Percentiles rank a stretch among this genome's conserved stretches.
phyloP scores from a whole-genome alignment of 1,140 invertebrate genomes.

The Helicoverpa armigera region DNA sequence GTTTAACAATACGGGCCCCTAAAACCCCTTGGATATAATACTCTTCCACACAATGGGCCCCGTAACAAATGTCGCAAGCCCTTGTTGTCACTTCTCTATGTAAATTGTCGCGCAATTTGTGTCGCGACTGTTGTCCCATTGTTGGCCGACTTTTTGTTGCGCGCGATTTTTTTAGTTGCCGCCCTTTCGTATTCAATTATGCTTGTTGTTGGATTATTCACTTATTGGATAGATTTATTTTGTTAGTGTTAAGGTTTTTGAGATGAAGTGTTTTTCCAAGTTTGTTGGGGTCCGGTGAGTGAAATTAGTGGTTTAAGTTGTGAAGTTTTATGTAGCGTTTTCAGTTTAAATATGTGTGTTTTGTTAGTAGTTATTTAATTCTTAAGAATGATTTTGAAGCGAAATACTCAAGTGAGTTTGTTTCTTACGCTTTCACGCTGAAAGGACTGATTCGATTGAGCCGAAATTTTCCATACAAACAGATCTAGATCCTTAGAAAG shows the following conservation, averaged over 20 bases:
- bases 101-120: constrained; percentile 51
- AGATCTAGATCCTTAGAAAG: too few relatives aligned
- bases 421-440: too few relatives aligned
- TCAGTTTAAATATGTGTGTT: neutral
- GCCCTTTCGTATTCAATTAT: constrained; percentile 43
- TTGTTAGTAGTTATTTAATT: too few relatives aligned
- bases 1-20: constrained; percentile 13
- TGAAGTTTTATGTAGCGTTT: neutral
- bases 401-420: too few relatives aligned
- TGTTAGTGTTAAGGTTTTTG: neutral
- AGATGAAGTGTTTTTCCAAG: neutral
- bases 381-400: too few relatives aligned
- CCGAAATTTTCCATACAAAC: too few relatives aligned
- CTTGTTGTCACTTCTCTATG: constrained; percentile 49
- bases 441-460: too few relatives aligned
- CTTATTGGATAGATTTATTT: constrained; percentile 40
- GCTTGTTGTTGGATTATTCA: neutral
- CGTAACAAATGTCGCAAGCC: constrained; percentile 44
- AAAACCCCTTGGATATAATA: constrained; percentile 19
- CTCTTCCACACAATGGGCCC: constrained; percentile 41
- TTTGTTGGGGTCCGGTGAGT: too few relatives aligned
- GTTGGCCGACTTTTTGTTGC: constrained; percentile 46
- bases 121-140: constrained; percentile 37
- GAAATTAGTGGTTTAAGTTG: neutral
- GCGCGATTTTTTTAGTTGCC: constrained; percentile 42